Percentiles rank a stretch among this genome's conserved stretches.
Conservation (phyloP, 2,797 vertebrate species). For the Myripristis jacobus region DNA sequence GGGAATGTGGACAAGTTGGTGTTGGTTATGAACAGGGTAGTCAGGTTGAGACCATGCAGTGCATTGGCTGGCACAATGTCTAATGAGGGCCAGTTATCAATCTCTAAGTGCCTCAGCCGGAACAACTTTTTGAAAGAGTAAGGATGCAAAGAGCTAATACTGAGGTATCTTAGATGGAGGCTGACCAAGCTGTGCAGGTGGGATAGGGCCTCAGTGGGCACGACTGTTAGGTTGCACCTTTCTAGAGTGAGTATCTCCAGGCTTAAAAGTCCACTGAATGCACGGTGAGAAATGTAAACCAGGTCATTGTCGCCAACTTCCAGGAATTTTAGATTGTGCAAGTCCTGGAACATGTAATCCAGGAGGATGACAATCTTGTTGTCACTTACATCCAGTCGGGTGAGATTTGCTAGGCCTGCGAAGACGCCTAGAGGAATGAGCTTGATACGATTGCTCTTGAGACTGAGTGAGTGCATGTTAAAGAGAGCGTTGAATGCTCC, state of each 20-base stretch:
- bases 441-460: constrained; percentile 98
- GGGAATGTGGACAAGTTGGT: constrained; percentile 95
- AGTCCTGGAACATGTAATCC: constrained; percentile 99
- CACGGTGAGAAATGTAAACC: constrained; percentile 98
- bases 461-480: constrained; percentile 93
- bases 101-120: constrained; percentile 92
- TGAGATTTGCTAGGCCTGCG: constrained; percentile 94
- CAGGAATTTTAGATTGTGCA: constrained; percentile 94
- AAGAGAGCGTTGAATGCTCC: constrained; percentile 95
- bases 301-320: constrained; percentile 99
- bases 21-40: constrained; percentile 93
- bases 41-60: constrained; percentile 95
- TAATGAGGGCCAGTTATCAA: constrained; percentile 93
- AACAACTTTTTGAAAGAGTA: constrained; percentile 98
- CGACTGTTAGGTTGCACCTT: constrained; percentile 96
- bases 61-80: constrained; percentile 92
- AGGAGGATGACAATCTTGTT: constrained; percentile 99
- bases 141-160: constrained; percentile 91
- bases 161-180: constrained; percentile 95
- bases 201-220: constrained; percentile 97
- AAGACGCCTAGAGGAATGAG: constrained; percentile 96
- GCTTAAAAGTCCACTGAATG: constrained; percentile 95
- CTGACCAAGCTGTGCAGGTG: constrained; percentile 95
- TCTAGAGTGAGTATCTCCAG: constrained; percentile 95
- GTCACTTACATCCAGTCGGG: constrained; percentile 97